Evolutionary conservation across 1,140 invertebrate species (phyloP).

Genomic region (Drosophila rhopaloa): DNA sequence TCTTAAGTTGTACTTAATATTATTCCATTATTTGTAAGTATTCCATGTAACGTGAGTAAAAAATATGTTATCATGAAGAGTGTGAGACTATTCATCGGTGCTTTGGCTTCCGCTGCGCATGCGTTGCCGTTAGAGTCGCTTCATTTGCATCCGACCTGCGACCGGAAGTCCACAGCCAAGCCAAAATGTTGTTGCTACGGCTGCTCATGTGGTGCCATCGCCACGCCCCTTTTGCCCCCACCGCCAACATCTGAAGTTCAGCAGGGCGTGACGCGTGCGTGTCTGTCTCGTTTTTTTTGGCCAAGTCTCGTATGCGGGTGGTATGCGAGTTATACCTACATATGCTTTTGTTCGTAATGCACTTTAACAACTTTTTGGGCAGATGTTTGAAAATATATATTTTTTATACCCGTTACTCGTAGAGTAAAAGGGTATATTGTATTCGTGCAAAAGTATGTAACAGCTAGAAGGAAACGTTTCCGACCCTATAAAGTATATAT

Average conservation of each 20-base stretch:
- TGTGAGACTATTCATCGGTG: constrained; percentile 39
- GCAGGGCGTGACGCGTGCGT: constrained; percentile 67
- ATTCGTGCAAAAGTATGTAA: too few relatives aligned
- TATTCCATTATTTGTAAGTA: too few relatives aligned
- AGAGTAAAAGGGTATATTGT: too few relatives aligned
- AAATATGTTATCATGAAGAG: neutral
- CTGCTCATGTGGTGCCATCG: constrained; percentile 17
- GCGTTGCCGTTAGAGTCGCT: constrained; percentile 55
- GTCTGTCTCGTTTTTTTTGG: constrained; percentile 40
- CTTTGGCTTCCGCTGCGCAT: constrained; percentile 54
- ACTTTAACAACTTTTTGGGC: neutral
- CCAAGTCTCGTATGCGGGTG: constrained; percentile 19
- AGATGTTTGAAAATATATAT: too few relatives aligned
- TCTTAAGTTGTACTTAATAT: too few relatives aligned
- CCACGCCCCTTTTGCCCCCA: neutral
- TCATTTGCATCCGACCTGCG: constrained; percentile 59
- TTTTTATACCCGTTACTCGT: too few relatives aligned
- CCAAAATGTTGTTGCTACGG: constrained; percentile 37
- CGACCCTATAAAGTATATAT: too few relatives aligned
- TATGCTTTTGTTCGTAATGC: constrained; percentile 10
- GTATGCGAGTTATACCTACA: constrained; percentile 3
- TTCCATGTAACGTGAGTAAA: neutral
- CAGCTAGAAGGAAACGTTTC: too few relatives aligned
- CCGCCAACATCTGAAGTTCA: constrained; percentile 19
- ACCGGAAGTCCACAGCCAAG: constrained; percentile 57